Evolutionary conservation across 2,797 vertebrate genomes (phyloP), one percentile per base, ranked within the genome.

Genomic region (Leucoraja ocellata): DNA sequence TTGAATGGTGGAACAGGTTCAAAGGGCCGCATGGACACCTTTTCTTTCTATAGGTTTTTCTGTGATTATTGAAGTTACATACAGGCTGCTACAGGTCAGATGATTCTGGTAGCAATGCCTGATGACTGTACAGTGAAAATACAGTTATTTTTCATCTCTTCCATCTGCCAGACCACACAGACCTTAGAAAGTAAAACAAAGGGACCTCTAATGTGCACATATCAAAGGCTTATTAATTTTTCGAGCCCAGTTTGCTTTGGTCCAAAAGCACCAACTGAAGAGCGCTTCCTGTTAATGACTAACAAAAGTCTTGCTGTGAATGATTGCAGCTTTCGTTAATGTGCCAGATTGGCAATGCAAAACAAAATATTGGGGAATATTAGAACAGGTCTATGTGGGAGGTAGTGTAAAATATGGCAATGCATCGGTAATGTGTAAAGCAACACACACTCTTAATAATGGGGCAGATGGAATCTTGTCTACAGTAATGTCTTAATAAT

Each of bases 161-260:
- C 11, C 39, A 28, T 39, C 71, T 46, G 65, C 18, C 90, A 91
- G 90, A 91, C 90, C 90, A 91, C 68, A 91, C 90, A 73, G 13
- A 21, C 21, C 65, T 74, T 54, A 25, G 21, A 74, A 74, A 91
- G 23, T 13, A 46, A 91, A 91, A 91, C 65, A 91, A 73, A 91
- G 84, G 63, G 14, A 21, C 32, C 84, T 68, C 90, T 91, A 46
- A 39, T 46, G 14, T 68, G 25, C 36, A 54, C 65, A 73, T 39
- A 39, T 91, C 68, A 74, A 91, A 91, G 90, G 10, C 71, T 91
- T 91, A 91, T 74, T 71, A 74, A 91, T 39, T 74, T 91, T 91
- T 91, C 36, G 39, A 91, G 39, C 39, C 36, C 28, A 74, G 8
- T 28, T 28, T 91, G 68, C 90, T 25, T 54, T 54, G 5, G 23